Evolutionary conservation across 1,140 invertebrate genomes (phyloP), one percentile per base, ranked within the genome.

Genomic region (Ptiloglossa arizonensis): DNA sequence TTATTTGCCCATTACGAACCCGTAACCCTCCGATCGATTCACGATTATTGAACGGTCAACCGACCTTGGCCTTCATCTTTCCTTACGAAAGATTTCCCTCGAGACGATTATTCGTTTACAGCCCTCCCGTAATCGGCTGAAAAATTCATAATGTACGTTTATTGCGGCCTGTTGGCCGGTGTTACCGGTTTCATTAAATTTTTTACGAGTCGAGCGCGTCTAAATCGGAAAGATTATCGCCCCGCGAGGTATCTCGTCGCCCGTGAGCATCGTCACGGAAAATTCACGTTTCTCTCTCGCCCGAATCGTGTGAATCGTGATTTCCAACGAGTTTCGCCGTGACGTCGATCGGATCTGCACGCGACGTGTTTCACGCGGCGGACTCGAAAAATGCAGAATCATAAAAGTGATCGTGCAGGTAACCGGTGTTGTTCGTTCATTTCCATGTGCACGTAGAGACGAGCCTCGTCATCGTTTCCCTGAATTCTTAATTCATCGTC

Each of bases 161-260:
- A 74, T 52, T 24, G 4, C n/a, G 19, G 27, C 6, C 52, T 27
- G 60, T 27, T 56, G 29, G 38, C 5, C 35, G 35, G 15, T 35
- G 5, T 54, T 67, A 56, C 72, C 72, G 62, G 72, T 74, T 56
- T 46, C 59, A 41, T 63, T 63, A 63, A 73, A 63, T 38, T 32
- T 74, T 67, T 74, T 67, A 54, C 62, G 72, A 57, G 35, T 35
- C 15, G 15, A 29, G 24, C 48, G 8, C 15, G 50, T 0, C 13
- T 5, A 41, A 54, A 35, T 60, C 19, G n/a, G 27, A 50, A 63
- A 44, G 27, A 32, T 50, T 50, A 50, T 72, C 57, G n/a, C 56
- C n/a, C 35, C 8, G 5, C 9, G 1, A 13, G 17, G 17, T 44
- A 29, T 63, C 22, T 6, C 29, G 19, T 22, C 15, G 50, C 8